These are phyloP conservation scores for Herpetotheres cachinnans DNA, from an alignment of 2,113 vertebrate genomes.

Conservation along the genomic window DNA sequence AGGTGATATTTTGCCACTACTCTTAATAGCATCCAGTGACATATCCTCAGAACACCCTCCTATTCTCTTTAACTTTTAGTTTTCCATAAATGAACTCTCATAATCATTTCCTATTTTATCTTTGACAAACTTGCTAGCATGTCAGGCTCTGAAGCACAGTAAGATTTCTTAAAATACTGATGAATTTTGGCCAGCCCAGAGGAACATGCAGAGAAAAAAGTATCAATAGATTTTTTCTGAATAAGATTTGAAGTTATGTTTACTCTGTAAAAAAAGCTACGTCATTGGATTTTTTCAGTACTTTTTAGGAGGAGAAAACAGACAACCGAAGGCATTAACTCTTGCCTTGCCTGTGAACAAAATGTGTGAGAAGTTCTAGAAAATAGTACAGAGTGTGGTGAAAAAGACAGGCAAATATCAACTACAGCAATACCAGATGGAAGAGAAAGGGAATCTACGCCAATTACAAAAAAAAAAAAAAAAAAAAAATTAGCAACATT, in stretches of 20 bases:
- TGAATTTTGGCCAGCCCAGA: background rate
- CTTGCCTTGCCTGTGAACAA: background rate
- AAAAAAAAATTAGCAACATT: background rate
- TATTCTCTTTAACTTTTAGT: background rate
- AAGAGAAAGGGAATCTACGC: background rate
- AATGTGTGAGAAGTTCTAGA: background rate
- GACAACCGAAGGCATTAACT: background rate
- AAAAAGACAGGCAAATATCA: background rate
- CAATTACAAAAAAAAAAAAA: background rate
- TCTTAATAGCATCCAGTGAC: background rate
- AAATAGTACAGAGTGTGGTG: background rate
- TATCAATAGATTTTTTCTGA: background rate
- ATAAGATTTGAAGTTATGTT: background rate
- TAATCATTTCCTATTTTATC: background rate
- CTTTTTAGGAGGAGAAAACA: background rate
- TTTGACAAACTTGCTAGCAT: background rate
- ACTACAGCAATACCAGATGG: background rate
- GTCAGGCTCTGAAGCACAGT: background rate
- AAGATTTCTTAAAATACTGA: background rate
- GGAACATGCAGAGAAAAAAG: background rate
- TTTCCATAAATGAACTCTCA: background rate
- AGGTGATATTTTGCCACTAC: background rate
- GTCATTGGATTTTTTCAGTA: background rate
- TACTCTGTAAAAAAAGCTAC: background rate
- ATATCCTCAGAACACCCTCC: background rate